These are phyloP conservation scores for Miniopterus natalensis DNA, from an alignment of 2,113 vertebrate species.

Conservation along the genomic window DNA sequence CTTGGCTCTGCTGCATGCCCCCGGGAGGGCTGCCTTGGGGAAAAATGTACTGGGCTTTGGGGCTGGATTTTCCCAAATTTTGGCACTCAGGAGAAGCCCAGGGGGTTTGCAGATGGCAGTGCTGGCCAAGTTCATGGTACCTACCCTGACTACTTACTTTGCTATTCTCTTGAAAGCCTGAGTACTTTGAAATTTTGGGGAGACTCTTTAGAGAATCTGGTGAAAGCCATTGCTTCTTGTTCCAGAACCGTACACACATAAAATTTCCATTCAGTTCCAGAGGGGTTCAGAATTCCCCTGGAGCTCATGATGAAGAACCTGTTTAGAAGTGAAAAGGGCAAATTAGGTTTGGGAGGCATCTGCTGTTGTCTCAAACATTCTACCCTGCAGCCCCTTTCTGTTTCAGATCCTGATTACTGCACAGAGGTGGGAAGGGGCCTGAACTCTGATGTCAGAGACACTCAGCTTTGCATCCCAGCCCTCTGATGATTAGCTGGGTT, in stretches of 20 bases:
- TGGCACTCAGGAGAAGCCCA: not conserved
- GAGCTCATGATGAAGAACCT: conserved; percentile 43
- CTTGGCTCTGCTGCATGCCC: not conserved
- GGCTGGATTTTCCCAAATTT: not conserved
- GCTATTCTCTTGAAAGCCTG: not conserved
- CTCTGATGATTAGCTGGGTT: not conserved
- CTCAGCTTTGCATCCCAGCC: not conserved
- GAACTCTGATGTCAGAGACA: not conserved
- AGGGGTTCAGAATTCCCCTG: not conserved
- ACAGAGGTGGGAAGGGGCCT: not conserved
- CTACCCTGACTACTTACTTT: not conserved
- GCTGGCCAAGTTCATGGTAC: not conserved
- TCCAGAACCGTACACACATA: conserved; percentile 1
- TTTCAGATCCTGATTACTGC: not conserved
- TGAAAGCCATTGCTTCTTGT: not conserved
- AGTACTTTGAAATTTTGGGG: not conserved
- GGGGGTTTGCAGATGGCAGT: not conserved
- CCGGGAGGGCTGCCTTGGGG: not conserved
- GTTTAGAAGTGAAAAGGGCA: conserved; percentile 48
- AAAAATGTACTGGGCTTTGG: not conserved
- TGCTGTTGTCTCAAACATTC: not conserved
- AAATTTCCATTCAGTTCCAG: conserved; percentile 58
- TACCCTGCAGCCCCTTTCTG: not conserved
- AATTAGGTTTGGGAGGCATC: conserved; percentile 2
- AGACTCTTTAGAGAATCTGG: not conserved